Percentiles rank a stretch among this genome's conserved stretches.
Evolutionary conservation across 2,113 vertebrate genomes (phyloP).

Genomic region (Rhombomys opimus): DNA sequence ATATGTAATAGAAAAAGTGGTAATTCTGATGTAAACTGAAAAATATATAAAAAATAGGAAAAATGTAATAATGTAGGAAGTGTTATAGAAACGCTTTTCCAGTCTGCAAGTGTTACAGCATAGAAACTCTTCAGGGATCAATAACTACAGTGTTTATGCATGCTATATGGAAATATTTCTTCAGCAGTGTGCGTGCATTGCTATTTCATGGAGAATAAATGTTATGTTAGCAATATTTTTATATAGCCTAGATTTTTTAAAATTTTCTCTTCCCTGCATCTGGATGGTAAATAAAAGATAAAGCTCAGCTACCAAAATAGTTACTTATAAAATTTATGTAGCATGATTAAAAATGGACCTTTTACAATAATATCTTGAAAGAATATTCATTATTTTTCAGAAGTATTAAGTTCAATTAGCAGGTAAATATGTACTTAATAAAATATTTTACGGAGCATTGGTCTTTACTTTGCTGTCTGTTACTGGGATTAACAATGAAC

Average conservation of each 20-base stretch:
- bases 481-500: background rate
- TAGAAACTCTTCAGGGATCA: slow-evolving; percentile 67
- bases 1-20: background rate
- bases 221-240: slow-evolving; percentile 78
- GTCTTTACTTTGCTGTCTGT: slow-evolving; percentile 3
- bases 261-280: slow-evolving; percentile 48
- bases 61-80: slow-evolving; percentile 48
- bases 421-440: background rate
- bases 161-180: slow-evolving; percentile 75
- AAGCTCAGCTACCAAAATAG: slow-evolving; percentile 51
- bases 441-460: background rate
- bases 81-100: background rate
- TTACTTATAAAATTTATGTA: slow-evolving; percentile 33
- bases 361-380: slow-evolving; percentile 39
- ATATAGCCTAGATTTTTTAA: slow-evolving; percentile 57
- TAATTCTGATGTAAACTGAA: slow-evolving; percentile 33
- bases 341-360: slow-evolving; percentile 30
- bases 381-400: background rate
- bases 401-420: background rate
- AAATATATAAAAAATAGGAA: slow-evolving; percentile 24
- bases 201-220: slow-evolving; percentile 75
- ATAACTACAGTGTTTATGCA: slow-evolving; percentile 68
- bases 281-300: slow-evolving; percentile 61
- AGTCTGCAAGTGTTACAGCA: slow-evolving; percentile 42
- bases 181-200: slow-evolving; percentile 55